Evolutionary conservation across 2,797 vertebrate genomes (phyloP).

Genomic region (Tympanoctomys barrerae): DNA sequence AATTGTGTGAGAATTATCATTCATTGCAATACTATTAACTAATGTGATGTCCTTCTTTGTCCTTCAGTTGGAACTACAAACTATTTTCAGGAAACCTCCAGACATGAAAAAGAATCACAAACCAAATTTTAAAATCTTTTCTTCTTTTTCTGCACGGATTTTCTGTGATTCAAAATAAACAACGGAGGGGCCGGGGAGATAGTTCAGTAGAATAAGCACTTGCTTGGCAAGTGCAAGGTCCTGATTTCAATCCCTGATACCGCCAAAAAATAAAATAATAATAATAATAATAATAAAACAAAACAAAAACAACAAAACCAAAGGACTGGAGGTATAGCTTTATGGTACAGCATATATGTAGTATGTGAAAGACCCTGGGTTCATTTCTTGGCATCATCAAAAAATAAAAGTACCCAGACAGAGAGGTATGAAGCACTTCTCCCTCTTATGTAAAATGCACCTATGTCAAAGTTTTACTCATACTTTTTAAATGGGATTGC

Average conservation of each 20-base stretch:
- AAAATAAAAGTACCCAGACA: neutral
- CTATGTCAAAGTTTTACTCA: conserved; percentile 37
- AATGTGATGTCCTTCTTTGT: conserved; percentile 25
- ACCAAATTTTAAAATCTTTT: conserved; percentile 24
- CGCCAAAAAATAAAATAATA: too few species aligned
- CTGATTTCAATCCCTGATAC: too few species aligned
- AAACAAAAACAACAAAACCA: neutral
- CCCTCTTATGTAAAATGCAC: neutral
- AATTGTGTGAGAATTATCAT: conserved; percentile 38
- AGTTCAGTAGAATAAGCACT: too few species aligned
- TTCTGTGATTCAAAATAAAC: neutral
- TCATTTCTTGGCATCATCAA: neutral
- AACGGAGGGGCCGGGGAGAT: neutral
- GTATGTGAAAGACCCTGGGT: neutral
- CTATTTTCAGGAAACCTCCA: conserved; percentile 40
- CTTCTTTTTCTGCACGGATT: conserved; percentile 2
- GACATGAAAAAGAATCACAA: conserved; percentile 21
- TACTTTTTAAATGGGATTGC: neutral
- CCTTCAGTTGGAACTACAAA: neutral
- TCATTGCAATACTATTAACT: conserved; percentile 26
- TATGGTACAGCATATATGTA: neutral
- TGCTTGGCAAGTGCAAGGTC: too few species aligned
- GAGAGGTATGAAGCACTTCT: neutral
- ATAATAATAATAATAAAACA: too few species aligned
- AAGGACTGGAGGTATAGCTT: neutral